A percentile compares a stretch with the other conserved stretches of the same genome.
phyloP scores from a whole-genome alignment of 2,113 vertebrate species.

The Dicentrarchus labrax region DNA sequence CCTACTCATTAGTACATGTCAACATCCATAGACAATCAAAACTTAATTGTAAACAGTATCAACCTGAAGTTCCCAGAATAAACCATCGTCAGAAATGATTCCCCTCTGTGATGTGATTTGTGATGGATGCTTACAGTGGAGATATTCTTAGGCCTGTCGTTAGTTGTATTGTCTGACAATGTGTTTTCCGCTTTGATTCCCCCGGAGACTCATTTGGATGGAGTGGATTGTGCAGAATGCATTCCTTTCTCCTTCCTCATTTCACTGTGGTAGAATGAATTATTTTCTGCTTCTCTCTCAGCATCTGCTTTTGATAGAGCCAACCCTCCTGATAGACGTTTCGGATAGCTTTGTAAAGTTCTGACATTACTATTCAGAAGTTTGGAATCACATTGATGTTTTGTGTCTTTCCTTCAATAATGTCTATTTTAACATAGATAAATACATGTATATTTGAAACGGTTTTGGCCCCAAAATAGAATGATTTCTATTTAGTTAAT shows the following conservation, averaged over 20 bases:
- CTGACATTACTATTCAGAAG: too few species aligned
- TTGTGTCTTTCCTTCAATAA: too few species aligned
- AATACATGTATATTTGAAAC: too few species aligned
- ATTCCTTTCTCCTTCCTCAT: background rate
- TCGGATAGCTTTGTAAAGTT: background rate
- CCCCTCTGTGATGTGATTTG: slow-evolving; percentile 31
- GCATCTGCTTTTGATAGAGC: slow-evolving; percentile 11
- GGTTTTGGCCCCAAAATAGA: too few species aligned
- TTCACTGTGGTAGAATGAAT: slow-evolving; percentile 23
- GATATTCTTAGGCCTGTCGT: slow-evolving; percentile 40
- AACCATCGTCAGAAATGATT: background rate
- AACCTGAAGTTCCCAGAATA: slow-evolving; percentile 1
- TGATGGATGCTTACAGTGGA: slow-evolving; percentile 33
- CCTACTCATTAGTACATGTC: background rate
- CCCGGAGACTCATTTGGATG: slow-evolving; percentile 51
- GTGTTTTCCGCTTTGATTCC: slow-evolving; percentile 32
- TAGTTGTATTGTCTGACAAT: slow-evolving; percentile 22
- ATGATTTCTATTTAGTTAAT: too few species aligned
- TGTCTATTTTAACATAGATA: too few species aligned
- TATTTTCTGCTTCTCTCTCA: background rate
- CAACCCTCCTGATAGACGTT: background rate
- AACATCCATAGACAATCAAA: background rate
- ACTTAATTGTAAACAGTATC: slow-evolving; percentile 17
- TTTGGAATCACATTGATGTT: too few species aligned
- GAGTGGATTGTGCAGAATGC: background rate